Percentiles rank a stretch among this genome's conserved stretches.
These are phyloP conservation scores for Anguilla marmorata DNA, from an alignment of 2,797 vertebrate species.

Conservation along the genomic window DNA sequence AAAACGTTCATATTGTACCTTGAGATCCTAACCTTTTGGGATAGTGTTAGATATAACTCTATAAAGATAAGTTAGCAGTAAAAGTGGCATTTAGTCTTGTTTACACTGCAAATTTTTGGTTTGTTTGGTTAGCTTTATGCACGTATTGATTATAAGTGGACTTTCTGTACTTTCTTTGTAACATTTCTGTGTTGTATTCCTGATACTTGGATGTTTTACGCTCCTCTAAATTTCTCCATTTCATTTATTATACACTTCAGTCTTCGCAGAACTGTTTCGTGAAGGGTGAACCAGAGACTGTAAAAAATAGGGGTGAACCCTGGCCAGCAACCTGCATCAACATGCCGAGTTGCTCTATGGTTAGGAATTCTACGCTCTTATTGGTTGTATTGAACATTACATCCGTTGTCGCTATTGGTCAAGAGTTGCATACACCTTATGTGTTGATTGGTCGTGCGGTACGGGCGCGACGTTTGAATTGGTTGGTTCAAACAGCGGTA, in stretches of 20 bases:
- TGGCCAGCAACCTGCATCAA: neutral
- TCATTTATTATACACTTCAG: neutral
- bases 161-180: no score
- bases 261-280: neutral
- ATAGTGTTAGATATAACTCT: no score
- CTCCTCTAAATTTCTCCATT: no score
- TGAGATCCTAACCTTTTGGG: no score
- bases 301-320: neutral
- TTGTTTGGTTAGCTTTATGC: no score
- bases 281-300: neutral
- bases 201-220: no score
- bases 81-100: no score
- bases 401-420: neutral
- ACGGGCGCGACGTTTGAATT: slow-evolving; percentile 70
- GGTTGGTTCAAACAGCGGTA: neutral
- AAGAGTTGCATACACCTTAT: neutral
- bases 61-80: no score
- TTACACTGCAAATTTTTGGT: no score
- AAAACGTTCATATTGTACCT: no score
- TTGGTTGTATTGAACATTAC: neutral
- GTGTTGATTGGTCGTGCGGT: slow-evolving; percentile 58
- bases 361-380: neutral
- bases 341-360: neutral
- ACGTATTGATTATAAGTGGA: no score
- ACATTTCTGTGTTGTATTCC: no score